Percentiles rank a stretch among this genome's conserved stretches.
phyloP scores from a whole-genome alignment of 2,888 invertebrate genomes.

The Patella ulyssiponensis region DNA sequence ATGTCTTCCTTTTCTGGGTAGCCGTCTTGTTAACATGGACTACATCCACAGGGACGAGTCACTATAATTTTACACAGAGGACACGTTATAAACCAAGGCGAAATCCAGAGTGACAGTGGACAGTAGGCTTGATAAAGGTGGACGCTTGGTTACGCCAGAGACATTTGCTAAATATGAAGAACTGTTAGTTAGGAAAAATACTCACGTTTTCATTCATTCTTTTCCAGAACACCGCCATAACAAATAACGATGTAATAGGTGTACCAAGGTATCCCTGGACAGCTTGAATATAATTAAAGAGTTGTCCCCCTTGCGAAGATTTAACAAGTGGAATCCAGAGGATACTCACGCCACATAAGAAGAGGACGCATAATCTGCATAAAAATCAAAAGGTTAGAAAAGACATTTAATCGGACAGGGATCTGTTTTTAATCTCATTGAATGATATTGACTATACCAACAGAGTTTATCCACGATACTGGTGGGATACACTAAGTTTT shows the following conservation, averaged over 20 bases:
- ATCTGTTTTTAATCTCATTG: neutral
- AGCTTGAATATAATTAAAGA: constrained; percentile 68
- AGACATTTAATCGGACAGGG: neutral
- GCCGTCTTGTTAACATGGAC: no score
- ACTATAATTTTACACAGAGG: no score
- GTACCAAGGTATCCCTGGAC: constrained; percentile 69
- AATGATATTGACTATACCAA: neutral
- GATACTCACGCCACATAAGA: constrained; percentile 64
- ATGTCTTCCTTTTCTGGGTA: no score
- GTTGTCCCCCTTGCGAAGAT: constrained; percentile 67
- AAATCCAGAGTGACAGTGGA: no score
- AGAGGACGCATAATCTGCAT: constrained; percentile 58
- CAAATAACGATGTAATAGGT: constrained; percentile 65
- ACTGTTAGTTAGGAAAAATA: neutral
- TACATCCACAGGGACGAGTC: no score
- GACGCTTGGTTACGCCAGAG: no score
- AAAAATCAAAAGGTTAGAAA: constrained; percentile 8
- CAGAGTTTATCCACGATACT: neutral
- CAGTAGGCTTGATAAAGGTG: no score
- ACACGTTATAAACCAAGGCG: no score
- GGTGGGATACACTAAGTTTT: neutral
- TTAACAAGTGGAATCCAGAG: constrained; percentile 67
- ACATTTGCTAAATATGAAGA: no score
- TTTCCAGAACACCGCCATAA: constrained; percentile 63
- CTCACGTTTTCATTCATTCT: constrained; percentile 65